Evolutionary conservation across 2,888 invertebrate genomes (phyloP), one percentile per base, ranked within the genome.

Genomic region (Pollenia angustigena): DNA sequence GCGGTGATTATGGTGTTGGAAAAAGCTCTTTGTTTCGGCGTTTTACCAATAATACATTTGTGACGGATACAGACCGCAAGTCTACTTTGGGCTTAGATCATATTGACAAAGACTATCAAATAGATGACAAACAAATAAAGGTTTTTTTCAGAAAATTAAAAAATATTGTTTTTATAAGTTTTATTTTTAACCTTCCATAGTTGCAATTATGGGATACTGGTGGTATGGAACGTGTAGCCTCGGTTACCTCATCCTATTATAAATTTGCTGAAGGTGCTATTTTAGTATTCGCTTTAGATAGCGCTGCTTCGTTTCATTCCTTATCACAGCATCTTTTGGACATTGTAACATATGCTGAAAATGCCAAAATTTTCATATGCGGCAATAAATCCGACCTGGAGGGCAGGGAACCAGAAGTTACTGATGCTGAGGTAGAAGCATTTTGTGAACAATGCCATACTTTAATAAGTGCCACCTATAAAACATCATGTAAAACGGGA

Each of bases 141-240:
- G 92, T 92, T 79, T 58, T 11, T 8, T 66, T 18, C 0, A 23
- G 12, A 7, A 14, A 14, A 56, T 12, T 44, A 3, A 40, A n/a
- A 10, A 16, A 7, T 32, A 32, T 4, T 8, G 9, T 18, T 50
- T 48, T 23, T 64, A 11, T 46, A 16, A 18, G 11, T 72, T n/a
- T 46, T 60, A 62, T 54, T 14, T 72, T 54, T 50, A 32, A 4
- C 74, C 9, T 93, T 93, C 1, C 23, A 23, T 23, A 98, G 98
- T 94, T 99, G 87, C 98, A 98, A 94, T 94, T 99, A 89, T 99
- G 98, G 98, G 99, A 99, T 92, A 99, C 99, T 52, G 98, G 98
- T 89, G 98, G 98, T 69, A 98, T 99, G 97, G 99, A 99, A 93
- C 95, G 98, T 90, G 98, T 98, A 88, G 98, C 98, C 64, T 98